Evolutionary conservation across 2,797 vertebrate genomes (phyloP).

Genomic region (Channallabes apus): DNA sequence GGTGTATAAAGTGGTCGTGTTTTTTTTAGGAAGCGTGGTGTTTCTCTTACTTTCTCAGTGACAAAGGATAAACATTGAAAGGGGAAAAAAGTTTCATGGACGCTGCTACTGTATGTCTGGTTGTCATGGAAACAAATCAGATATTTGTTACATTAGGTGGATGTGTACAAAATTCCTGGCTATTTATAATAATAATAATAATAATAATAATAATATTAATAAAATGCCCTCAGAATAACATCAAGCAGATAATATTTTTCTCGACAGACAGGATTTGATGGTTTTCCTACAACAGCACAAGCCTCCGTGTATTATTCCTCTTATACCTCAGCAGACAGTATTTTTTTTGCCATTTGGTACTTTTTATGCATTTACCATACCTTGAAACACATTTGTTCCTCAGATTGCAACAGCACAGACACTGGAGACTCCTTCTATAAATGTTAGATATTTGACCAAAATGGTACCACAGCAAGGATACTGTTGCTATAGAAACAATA

Average conservation of each 20-base stretch:
- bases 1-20: not conserved
- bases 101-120: not conserved
- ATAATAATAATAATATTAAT: no score
- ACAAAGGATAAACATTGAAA: not conserved
- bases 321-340: not conserved
- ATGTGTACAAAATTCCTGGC: not conserved
- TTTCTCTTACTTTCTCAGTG: not conserved
- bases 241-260: not conserved
- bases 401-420: not conserved
- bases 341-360: no score
- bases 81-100: not conserved
- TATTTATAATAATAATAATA: no score
- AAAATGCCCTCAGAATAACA: not conserved
- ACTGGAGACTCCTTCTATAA: not conserved
- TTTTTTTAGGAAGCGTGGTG: not conserved
- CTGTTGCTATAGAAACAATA: not conserved
- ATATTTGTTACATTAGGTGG: not conserved
- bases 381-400: not conserved
- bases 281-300: not conserved
- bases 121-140: constrained; percentile 36
- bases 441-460: not conserved
- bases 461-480: not conserved
- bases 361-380: not conserved
- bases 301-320: not conserved
- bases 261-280: not conserved